Conservation (phyloP, 2,113 vertebrate species). For the Bucco capensis region DNA sequence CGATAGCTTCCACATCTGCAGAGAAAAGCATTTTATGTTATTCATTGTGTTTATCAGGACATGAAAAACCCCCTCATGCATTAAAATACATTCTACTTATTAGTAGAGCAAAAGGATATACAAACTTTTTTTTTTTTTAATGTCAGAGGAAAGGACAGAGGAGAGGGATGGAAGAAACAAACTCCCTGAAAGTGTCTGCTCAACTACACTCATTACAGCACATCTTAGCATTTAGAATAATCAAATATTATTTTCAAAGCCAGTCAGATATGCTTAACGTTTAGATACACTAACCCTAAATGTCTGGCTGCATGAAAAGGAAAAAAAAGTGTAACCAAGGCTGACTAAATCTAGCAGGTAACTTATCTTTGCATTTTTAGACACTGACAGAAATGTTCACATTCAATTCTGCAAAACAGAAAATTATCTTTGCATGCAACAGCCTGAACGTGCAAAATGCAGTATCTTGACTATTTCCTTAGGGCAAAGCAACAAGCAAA, state of each 20-base stretch:
- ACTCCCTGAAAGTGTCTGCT: neutral
- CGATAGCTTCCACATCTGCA: conserved; percentile 96
- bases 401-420: conserved; percentile 7
- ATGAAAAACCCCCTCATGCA: conserved; percentile 33
- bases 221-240: neutral
- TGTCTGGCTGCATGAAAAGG: neutral
- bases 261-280: neutral
- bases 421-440: conserved; percentile 67
- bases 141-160: conserved; percentile 16
- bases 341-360: neutral
- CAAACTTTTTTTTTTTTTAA: neutral
- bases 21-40: conserved; percentile 93
- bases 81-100: conserved; percentile 38
- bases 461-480: neutral
- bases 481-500: conserved; percentile 32
- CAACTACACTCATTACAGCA: neutral
- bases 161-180: conserved; percentile 25
- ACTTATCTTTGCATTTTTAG: neutral
- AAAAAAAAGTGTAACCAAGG: neutral
- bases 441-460: conserved; percentile 50
- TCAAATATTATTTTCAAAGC: neutral
- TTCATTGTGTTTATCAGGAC: conserved; percentile 72
- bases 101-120: conserved; percentile 26
- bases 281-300: neutral
- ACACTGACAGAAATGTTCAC: neutral